Evolutionary conservation across 2,113 vertebrate species (phyloP).

Genomic region (Euleptes europaea): DNA sequence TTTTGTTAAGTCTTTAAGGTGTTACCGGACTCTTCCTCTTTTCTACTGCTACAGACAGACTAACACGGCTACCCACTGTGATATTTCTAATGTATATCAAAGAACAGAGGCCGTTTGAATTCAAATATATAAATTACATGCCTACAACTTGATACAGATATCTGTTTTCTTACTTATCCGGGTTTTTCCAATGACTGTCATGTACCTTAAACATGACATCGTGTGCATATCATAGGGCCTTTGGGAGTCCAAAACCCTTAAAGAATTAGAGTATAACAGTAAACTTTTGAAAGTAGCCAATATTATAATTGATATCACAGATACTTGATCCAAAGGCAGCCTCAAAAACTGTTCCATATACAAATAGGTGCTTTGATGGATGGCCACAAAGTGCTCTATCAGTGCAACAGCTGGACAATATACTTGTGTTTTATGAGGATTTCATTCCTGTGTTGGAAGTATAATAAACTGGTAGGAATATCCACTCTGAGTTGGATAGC

Average conservation of each 20-base stretch:
- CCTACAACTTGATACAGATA: not conserved
- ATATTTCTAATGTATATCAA: not conserved
- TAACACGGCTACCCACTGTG: too few relatives aligned
- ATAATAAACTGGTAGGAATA: not conserved
- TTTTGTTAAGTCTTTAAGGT: too few relatives aligned
- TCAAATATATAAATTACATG: not conserved
- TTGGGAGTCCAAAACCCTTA: not conserved
- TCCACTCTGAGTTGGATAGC: too few relatives aligned
- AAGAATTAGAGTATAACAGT: not conserved
- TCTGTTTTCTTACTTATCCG: not conserved
- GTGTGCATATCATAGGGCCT: not conserved
- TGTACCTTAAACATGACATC: not conserved
- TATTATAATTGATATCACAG: constrained; percentile 7
- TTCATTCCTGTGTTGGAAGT: not conserved
- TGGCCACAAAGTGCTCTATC: not conserved
- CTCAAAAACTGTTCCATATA: not conserved
- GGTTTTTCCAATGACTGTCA: not conserved
- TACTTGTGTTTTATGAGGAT: not conserved
- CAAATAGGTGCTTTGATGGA: not conserved
- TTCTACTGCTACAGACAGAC: too few relatives aligned
- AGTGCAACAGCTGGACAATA: not conserved
- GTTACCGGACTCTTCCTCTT: too few relatives aligned
- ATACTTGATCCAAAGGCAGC: not conserved
- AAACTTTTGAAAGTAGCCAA: not conserved
- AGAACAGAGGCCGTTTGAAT: not conserved